phyloP scores from a whole-genome alignment of 2,797 vertebrate genomes.

The Phataginus tetradactyla region DNA sequence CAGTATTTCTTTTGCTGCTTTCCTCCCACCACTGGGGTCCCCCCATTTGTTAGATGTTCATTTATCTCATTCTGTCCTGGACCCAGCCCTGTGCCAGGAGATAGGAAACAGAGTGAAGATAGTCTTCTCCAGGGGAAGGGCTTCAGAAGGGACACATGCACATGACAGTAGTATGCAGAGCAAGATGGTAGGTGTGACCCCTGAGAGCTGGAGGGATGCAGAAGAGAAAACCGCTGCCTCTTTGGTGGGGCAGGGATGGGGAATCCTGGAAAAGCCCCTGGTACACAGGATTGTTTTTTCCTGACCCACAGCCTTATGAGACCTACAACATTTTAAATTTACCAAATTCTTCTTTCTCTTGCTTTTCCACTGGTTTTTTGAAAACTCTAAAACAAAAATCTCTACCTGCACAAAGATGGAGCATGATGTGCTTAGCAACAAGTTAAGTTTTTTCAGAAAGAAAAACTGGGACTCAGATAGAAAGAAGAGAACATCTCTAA shows the following conservation, averaged over 20 bases:
- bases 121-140: accelerated
- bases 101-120: neutral
- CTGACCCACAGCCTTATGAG: neutral
- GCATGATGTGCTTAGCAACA: neutral
- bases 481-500: neutral
- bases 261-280: neutral
- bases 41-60: neutral
- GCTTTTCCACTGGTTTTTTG: neutral
- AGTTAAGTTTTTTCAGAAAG: neutral
- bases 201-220: accelerated
- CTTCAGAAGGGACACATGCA: neutral
- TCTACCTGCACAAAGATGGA: neutral
- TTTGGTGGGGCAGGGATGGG: neutral
- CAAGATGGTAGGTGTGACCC: neutral
- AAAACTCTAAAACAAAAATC: neutral
- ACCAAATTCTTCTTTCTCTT: neutral
- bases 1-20: too few species aligned
- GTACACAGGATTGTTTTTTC: neutral
- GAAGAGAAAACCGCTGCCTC: neutral
- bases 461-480: neutral
- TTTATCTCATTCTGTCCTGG: neutral
- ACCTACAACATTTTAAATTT: neutral
- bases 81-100: neutral
- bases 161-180: neutral
- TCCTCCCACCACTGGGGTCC: neutral